Evolutionary conservation across 2,888 invertebrate genomes (phyloP).

Genomic region (Pseudolycoriella hygida): DNA sequence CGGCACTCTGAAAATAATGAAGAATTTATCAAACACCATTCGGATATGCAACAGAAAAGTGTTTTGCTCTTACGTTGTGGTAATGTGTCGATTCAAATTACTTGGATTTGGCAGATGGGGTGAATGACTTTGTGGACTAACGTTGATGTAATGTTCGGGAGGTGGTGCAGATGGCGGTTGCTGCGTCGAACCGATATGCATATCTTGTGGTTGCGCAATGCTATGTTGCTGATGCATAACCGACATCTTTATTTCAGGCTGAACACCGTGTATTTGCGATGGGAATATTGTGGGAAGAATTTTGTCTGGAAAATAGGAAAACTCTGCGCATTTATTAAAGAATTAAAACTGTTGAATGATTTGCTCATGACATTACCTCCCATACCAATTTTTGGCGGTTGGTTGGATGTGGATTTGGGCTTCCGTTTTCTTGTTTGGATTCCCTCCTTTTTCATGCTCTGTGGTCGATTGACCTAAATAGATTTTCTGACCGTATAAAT

Average conservation of each 20-base stretch:
- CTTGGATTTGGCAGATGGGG: slow-evolving; percentile 33
- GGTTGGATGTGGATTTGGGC: slow-evolving; percentile 37
- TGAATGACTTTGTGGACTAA: slow-evolving; percentile 16
- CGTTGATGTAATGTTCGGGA: slow-evolving; percentile 8
- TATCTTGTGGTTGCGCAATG: slow-evolving; percentile 6
- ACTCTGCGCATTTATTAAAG: neutral
- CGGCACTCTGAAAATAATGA: slow-evolving; percentile 33
- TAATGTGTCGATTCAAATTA: slow-evolving; percentile 32
- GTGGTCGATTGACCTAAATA: slow-evolving; percentile 55
- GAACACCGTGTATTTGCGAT: slow-evolving; percentile 19
- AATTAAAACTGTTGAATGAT: too few relatives aligned
- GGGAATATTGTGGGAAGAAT: slow-evolving; percentile 20
- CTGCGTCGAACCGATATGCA: slow-evolving; percentile 8
- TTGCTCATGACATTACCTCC: neutral
- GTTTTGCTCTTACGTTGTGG: slow-evolving; percentile 29
- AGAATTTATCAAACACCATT: neutral
- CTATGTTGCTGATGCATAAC: slow-evolving; percentile 1
- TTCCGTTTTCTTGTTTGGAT: slow-evolving; percentile 95
- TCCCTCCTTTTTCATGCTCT: slow-evolving; percentile 97
- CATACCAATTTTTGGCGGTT: slow-evolving; percentile 1
- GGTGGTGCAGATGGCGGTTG: slow-evolving; percentile 6
- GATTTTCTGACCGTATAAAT: neutral
- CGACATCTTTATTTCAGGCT: slow-evolving; percentile 8
- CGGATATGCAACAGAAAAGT: neutral
- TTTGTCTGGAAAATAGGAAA: slow-evolving; percentile 7